Base-by-base conservation (phyloP, 2,888 invertebrate species). In the Ectemnius lituratus region DNA sequence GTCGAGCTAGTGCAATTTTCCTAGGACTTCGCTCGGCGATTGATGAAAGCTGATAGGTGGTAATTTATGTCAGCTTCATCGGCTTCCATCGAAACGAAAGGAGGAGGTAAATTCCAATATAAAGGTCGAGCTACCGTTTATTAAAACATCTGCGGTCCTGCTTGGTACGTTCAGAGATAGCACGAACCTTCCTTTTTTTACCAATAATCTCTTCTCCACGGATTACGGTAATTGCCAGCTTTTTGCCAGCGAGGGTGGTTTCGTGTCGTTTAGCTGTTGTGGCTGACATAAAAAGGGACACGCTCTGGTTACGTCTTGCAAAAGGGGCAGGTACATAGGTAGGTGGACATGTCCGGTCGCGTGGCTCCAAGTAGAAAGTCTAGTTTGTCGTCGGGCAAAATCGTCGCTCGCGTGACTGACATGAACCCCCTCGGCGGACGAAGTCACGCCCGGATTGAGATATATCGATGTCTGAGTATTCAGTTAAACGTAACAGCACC, bases 401-500 rank as follows among this genome's bases (percentile, higher is more conserved):
- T 61, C 74, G 62, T 64, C 59, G 27, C 62, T 71, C 45, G 78
- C 74, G 78, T 79, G 78, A 72, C 74, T 28, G 78, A 20, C 74
- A 69, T 71, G 59, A 71, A 68, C 71, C 63, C 71, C 63, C 67
- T 27, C 37, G n/a, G n/a, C 8, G 16, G 46, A 46, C 52, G 23
- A 47, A 57, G 57, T 64, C 67, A n/a, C 61, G 23, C 18, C 27
- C 20, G 47, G 74, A 78, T 78, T 78, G 66, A 74, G 78, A 77
- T 16, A 74, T 78, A 68, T 66, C 49, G 16, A 59, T 45, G 56
- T 65, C 52, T 13, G 47, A 11, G n/a, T n/a, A 14, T 20, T 14
- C 23, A 47, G n/a, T 4, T 46, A 16, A 62, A 64, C 20, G 60
- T n/a, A 3, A 23, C 3, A 23, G 23, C 14, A 13, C n/a, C 47